Percentiles rank a stretch among this genome's conserved stretches.
Conservation (phyloP, 2,113 vertebrate species). For the Dryoscopus gambensis region DNA sequence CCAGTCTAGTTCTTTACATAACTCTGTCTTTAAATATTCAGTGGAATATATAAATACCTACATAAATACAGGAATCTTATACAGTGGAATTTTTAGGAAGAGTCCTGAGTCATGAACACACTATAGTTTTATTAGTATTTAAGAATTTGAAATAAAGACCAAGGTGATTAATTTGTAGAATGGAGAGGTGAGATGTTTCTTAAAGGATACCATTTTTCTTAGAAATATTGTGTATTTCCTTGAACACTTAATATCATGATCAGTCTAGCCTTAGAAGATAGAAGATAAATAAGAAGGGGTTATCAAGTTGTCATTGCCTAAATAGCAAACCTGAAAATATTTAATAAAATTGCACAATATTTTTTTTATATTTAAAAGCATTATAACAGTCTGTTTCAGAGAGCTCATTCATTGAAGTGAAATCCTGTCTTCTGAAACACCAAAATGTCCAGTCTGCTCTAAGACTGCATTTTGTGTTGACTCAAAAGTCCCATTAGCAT, state of each 20-base stretch:
- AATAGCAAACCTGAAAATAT: background rate
- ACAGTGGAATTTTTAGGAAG: background rate
- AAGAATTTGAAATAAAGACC: background rate
- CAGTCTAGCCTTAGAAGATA: background rate
- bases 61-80: background rate
- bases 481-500: background rate
- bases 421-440: background rate
- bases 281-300: background rate
- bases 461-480: background rate
- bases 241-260: background rate
- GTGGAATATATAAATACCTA: background rate
- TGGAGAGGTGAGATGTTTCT: background rate
- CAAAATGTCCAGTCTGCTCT: background rate
- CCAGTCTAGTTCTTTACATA: background rate
- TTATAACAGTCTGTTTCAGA: background rate
- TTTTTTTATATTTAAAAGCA: background rate
- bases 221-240: background rate
- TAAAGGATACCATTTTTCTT: background rate
- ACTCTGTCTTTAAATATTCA: background rate
- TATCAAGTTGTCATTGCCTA: background rate
- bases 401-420: background rate
- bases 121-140: background rate
- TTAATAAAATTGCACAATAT: background rate
- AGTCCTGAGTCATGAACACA: background rate
- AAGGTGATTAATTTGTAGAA: background rate